These are phyloP conservation scores for Palythoa heliodiscus DNA, from an alignment of 92 coral and sea anemone species.

Conservation along the genomic window DNA sequence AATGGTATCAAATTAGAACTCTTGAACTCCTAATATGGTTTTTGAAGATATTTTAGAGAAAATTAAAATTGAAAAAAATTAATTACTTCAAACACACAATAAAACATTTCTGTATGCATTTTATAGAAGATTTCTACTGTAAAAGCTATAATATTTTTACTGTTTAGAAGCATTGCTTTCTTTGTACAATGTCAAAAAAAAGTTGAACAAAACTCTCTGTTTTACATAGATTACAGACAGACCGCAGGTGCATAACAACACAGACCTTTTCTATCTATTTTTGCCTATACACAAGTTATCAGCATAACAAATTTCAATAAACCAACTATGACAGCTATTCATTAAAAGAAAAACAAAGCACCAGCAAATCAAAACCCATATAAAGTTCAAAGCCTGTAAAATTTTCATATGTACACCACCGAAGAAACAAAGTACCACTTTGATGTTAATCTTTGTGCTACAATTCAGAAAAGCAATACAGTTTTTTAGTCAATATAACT, in stretches of 20 bases:
- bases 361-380: constrained; percentile 20
- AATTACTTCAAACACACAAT: constrained; percentile 18
- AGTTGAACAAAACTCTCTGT: background rate
- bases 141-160: constrained; percentile 5
- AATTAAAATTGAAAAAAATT: constrained; percentile 29
- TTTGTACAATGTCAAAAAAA: background rate
- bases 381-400: constrained; percentile 11
- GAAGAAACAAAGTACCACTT: background rate
- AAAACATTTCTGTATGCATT: constrained; percentile 22
- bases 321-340: background rate
- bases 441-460: background rate
- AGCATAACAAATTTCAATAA: background rate
- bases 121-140: constrained; percentile 12
- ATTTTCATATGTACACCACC: constrained; percentile 21
- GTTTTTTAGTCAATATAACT: background rate
- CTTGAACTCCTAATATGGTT: background rate
- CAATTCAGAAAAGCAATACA: constrained; percentile 16
- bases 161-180: background rate
- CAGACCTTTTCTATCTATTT: background rate
- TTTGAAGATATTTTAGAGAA: constrained; percentile 19
- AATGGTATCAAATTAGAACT: background rate
- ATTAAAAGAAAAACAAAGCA: constrained; percentile 2
- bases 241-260: background rate
- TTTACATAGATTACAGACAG: background rate
- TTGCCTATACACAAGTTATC: background rate